These are phyloP conservation scores for Tyrophagus putrescentiae DNA, from an alignment of 1,140 invertebrate species.

Conservation along the genomic window DNA sequence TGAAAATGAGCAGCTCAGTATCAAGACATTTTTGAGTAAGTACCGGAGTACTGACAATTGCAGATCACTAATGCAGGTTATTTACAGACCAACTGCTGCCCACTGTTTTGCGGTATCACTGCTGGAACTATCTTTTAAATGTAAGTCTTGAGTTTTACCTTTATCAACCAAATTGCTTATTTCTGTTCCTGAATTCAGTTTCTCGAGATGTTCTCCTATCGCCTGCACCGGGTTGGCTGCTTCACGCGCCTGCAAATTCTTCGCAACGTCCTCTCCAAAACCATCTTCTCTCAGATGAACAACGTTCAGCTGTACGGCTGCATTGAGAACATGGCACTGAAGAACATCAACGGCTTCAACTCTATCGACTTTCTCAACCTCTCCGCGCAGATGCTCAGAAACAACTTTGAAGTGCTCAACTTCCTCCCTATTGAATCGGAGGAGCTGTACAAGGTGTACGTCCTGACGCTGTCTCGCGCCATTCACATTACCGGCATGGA, in stretches of 20 bases:
- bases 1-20: conserved; percentile 89
- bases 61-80: conserved; percentile 22
- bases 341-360: conserved; percentile 75
- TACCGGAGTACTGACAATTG: conserved; percentile 32
- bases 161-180: too few relatives aligned
- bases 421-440: conserved; percentile 76
- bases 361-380: conserved; percentile 48
- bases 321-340: conserved; percentile 80
- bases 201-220: conserved; percentile 88
- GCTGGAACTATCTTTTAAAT: too few relatives aligned
- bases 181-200: too few relatives aligned
- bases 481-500: conserved; percentile 71
- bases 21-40: conserved; percentile 88
- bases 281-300: conserved; percentile 76
- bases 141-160: too few relatives aligned
- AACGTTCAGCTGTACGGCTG: conserved; percentile 86
- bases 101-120: conserved; percentile 62
- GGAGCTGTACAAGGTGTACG: conserved; percentile 63
- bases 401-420: conserved; percentile 54
- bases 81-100: conserved; percentile 63
- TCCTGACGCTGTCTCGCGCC: conserved; percentile 77
- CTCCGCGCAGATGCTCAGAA: conserved; percentile 56
- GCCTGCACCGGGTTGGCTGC: conserved; percentile 87
- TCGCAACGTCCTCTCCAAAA: conserved; percentile 67
- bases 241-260: conserved; percentile 82